Conservation (phyloP, 2,888 invertebrate genomes). For the Notodonta dromedarius region DNA sequence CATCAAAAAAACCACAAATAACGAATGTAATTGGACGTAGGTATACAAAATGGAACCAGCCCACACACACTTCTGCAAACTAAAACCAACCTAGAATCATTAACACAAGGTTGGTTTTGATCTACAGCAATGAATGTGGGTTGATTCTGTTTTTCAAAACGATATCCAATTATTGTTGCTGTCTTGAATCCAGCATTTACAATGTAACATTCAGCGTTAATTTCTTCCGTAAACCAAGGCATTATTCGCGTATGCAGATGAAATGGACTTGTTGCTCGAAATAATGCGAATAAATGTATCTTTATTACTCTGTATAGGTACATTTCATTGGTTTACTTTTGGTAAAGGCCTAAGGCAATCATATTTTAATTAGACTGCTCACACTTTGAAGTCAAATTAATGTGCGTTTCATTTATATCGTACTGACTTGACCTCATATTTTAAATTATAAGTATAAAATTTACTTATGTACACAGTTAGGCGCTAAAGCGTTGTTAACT, state of each 20-base stretch:
- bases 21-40: background rate
- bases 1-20: constrained; percentile 8
- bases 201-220: constrained; percentile 17
- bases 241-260: constrained; percentile 3
- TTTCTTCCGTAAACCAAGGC: constrained; percentile 10
- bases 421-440: constrained; percentile 7
- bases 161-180: background rate
- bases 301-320: constrained; percentile 4
- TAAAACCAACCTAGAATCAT: too few species aligned
- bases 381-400: background rate
- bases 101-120: too few species aligned
- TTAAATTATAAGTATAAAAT: constrained; percentile 12
- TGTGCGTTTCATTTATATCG: constrained; percentile 11
- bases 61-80: too few species aligned
- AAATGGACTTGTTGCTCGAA: constrained; percentile 27
- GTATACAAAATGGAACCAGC: too few species aligned
- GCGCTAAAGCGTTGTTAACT: background rate
- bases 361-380: constrained; percentile 3
- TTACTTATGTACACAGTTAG: background rate
- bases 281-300: constrained; percentile 13
- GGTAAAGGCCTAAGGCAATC: background rate
- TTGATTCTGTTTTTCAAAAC: too few species aligned
- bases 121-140: too few species aligned
- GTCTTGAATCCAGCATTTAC: constrained; percentile 14
- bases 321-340: constrained; percentile 2